Evolutionary conservation across 2,113 vertebrate genomes (phyloP).

Genomic region (Cryptomyrus ogoouensis): DNA sequence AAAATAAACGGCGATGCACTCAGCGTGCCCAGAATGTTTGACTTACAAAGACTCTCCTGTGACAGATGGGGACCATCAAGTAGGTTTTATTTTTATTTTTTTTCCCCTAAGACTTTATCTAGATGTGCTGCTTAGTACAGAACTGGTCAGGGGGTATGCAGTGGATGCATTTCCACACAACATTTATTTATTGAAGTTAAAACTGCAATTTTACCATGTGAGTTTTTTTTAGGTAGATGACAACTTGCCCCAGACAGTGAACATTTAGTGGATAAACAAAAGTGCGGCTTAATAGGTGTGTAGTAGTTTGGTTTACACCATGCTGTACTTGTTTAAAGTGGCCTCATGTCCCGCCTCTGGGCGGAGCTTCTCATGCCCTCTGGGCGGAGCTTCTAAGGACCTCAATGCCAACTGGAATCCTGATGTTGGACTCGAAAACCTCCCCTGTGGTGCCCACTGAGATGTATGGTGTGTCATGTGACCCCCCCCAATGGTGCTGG

Average conservation of each 20-base stretch:
- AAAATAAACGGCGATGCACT: constrained; percentile 73
- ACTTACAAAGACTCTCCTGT: constrained; percentile 50
- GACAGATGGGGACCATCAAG: constrained; percentile 60
- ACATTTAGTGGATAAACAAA: neutral
- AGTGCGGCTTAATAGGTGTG: neutral
- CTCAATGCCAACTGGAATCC: neutral
- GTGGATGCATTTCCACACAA: neutral
- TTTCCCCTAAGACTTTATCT: constrained; percentile 49
- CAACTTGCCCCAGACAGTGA: neutral
- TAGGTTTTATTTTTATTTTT: neutral
- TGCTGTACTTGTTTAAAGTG: neutral
- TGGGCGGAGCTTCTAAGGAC: neutral
- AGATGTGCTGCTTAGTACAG: constrained; percentile 39
- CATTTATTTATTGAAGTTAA: constrained; percentile 8
- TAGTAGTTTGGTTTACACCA: neutral
- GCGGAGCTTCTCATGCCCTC: neutral
- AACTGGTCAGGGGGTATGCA: constrained; percentile 48
- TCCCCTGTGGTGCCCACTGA: neutral
- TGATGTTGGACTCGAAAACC: neutral
- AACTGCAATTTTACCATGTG: neutral
- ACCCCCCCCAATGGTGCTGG: neutral
- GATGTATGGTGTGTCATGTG: neutral
- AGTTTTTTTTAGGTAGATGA: neutral
- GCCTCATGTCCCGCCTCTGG: neutral
- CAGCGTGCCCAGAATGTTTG: constrained; percentile 68